A percentile compares a stretch with the other conserved stretches of the same genome.
phyloP scores from a whole-genome alignment of 2,797 vertebrate genomes.

The Hafferia zeledoni region DNA sequence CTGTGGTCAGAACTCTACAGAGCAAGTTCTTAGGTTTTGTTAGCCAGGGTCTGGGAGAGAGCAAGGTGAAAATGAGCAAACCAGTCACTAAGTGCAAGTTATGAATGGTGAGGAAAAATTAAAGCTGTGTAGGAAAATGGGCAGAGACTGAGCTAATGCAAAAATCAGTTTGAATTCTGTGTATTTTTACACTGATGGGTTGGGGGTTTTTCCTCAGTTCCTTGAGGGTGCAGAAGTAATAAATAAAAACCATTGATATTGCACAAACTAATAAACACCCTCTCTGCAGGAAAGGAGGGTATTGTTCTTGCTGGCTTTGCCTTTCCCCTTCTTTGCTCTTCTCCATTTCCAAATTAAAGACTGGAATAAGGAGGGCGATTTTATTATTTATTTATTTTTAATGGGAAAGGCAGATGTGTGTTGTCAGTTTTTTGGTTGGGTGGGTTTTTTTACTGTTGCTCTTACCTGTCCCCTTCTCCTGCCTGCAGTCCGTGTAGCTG shows the following conservation, averaged over 20 bases:
- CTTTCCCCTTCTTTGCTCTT: background rate
- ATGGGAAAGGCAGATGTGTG: rapidly evolving
- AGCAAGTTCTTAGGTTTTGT: background rate
- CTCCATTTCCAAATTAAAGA: background rate
- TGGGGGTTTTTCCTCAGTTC: background rate
- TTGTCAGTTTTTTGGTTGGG: background rate
- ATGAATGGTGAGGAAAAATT: background rate
- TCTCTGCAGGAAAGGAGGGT: background rate
- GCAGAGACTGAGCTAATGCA: background rate
- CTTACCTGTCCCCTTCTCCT: background rate
- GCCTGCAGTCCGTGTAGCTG: background rate
- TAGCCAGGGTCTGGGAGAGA: background rate
- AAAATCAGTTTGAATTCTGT: background rate
- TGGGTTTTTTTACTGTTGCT: background rate
- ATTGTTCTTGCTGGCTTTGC: background rate
- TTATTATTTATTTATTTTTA: background rate
- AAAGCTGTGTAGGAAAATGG: background rate
- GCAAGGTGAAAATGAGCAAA: background rate
- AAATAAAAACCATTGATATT: slow-evolving; percentile 21
- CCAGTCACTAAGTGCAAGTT: background rate
- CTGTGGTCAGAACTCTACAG: background rate
- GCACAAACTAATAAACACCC: slow-evolving; percentile 12
- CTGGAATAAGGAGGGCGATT: background rate
- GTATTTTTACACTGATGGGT: background rate
- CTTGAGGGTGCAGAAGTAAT: background rate